Evolutionary conservation across 2,888 invertebrate species (phyloP).

Genomic region (Papilio elwesi): DNA sequence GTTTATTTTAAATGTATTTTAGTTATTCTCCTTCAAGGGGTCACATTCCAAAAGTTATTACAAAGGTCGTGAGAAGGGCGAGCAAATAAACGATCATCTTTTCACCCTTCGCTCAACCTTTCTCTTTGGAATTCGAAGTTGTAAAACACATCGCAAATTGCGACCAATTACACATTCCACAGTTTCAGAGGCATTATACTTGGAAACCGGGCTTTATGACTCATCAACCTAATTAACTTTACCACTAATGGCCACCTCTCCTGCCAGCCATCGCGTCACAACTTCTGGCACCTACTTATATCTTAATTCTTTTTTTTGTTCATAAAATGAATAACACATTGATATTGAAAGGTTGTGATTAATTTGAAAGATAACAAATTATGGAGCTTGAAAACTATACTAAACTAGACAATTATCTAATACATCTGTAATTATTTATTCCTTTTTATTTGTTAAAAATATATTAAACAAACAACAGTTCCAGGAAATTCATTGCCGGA

Average conservation of each 20-base stretch:
- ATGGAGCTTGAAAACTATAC: too few species aligned
- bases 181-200: slow-evolving; percentile 37
- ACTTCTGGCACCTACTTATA: background rate
- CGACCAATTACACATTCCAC: slow-evolving; percentile 44
- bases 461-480: too few species aligned
- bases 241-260: slow-evolving; percentile 17
- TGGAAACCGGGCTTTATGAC: slow-evolving; percentile 37
- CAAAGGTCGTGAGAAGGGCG: slow-evolving; percentile 37
- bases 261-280: slow-evolving; percentile 5
- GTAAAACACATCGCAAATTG: slow-evolving; percentile 46
- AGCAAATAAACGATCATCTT: slow-evolving; percentile 31
- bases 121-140: slow-evolving; percentile 44
- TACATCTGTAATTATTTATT: too few species aligned
- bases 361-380: too few species aligned
- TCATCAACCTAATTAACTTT: slow-evolving; percentile 35
- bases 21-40: slow-evolving; percentile 38
- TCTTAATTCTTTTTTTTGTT: too few species aligned
- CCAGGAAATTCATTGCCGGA: too few species aligned
- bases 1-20: slow-evolving; percentile 31
- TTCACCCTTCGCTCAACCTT: slow-evolving; percentile 46
- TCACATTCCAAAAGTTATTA: slow-evolving; percentile 39
- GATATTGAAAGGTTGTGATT: too few species aligned
- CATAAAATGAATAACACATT: too few species aligned
- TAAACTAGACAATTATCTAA: too few species aligned
- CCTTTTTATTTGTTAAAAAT: too few species aligned